A percentile compares a stretch with the other conserved stretches of the same genome.
Conservation (phyloP, 2,888 invertebrate species). For the Zygaena filipendulae region DNA sequence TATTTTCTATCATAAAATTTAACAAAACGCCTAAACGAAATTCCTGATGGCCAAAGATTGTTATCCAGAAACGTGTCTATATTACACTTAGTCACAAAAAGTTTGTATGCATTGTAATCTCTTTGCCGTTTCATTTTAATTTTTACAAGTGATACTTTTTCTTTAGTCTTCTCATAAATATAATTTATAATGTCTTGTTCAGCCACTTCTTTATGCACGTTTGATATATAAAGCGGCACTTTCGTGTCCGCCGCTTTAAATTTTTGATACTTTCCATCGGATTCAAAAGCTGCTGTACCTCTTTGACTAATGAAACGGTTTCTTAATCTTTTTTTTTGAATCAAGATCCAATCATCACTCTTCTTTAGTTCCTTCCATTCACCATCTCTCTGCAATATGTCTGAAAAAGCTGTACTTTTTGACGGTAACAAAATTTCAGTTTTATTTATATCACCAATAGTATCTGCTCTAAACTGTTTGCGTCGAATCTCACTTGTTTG, state of each 20-base stretch:
- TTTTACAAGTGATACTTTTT: slow-evolving; percentile 3
- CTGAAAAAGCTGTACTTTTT: slow-evolving; percentile 3
- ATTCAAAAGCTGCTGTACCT: slow-evolving; percentile 1
- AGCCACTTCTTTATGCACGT: slow-evolving; percentile 1
- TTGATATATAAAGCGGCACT: slow-evolving; percentile 10
- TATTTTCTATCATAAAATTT: neutral
- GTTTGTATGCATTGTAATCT: slow-evolving; percentile 4
- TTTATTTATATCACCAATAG: too few relatives aligned
- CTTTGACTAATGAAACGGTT: neutral
- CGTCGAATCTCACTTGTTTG: too few relatives aligned
- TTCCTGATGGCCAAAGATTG: slow-evolving; percentile 1
- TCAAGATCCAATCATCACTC: slow-evolving; percentile 1
- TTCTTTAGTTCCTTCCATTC: slow-evolving; percentile 1
- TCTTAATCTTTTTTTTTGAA: neutral
- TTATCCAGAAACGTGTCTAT: slow-evolving; percentile 2
- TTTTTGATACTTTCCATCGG: too few relatives aligned
- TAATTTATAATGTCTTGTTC: slow-evolving; percentile 2
- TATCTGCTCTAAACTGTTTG: too few relatives aligned
- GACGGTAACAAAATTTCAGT: too few relatives aligned
- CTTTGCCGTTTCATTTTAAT: slow-evolving; percentile 5
- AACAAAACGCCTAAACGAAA: neutral
- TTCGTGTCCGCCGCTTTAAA: slow-evolving; percentile 12
- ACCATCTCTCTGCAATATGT: neutral
- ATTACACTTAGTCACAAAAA: slow-evolving; percentile 3
- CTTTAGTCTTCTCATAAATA: slow-evolving; percentile 1